Conservation (phyloP, 2,888 invertebrate species). For the Drosophila eohydei region DNA sequence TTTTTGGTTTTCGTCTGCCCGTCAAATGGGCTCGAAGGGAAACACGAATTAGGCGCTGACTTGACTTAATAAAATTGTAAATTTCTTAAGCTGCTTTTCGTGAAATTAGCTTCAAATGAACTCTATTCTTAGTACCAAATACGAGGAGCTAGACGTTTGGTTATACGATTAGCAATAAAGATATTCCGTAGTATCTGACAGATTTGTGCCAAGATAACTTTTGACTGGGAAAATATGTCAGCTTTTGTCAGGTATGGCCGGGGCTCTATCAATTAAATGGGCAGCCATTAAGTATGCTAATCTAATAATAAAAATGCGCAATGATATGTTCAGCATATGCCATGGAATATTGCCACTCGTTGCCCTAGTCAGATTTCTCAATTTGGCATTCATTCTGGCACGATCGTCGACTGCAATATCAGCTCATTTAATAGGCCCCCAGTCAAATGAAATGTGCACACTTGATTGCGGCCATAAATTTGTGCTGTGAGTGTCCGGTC, state of each 20-base stretch:
- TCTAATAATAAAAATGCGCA: constrained; percentile 5
- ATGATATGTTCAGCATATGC: background rate
- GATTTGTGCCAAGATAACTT: too few relatives aligned
- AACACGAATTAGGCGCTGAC: background rate
- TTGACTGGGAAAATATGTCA: background rate
- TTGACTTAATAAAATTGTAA: background rate
- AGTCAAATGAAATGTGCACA: constrained; percentile 67
- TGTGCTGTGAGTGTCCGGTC: constrained; percentile 7
- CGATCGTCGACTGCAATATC: constrained; percentile 48
- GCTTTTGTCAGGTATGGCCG: background rate
- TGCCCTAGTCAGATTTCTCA: constrained; percentile 7
- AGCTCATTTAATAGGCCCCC: constrained; percentile 48
- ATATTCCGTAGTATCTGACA: background rate
- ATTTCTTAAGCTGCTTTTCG: background rate
- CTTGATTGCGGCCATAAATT: constrained; percentile 73
- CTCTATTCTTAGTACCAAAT: background rate
- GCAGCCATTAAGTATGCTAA: constrained; percentile 7
- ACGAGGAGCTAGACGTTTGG: background rate
- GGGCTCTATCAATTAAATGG: background rate
- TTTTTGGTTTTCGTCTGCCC: background rate
- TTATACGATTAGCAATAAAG: background rate
- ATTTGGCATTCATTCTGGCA: constrained; percentile 31
- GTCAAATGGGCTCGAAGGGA: background rate
- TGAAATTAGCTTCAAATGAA: background rate
- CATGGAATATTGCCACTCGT: background rate